phyloP scores from a whole-genome alignment of 2,888 invertebrate genomes.

The Acleris emargana region DNA sequence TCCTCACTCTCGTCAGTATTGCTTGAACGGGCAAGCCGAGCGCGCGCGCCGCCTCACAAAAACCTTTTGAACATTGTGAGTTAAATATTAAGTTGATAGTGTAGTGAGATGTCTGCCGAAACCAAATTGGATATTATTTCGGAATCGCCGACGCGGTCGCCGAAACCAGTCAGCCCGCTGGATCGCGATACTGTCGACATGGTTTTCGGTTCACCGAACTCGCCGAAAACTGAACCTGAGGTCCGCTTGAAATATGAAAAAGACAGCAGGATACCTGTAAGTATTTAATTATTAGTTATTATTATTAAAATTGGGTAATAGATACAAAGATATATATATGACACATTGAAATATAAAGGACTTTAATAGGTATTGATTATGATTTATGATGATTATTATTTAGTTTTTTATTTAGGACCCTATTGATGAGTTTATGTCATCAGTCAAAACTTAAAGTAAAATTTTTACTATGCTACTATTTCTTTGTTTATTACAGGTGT shows the following conservation, averaged over 20 bases:
- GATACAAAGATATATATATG: no score
- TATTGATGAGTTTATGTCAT: no score
- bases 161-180: slow-evolving; percentile 42
- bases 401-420: no score
- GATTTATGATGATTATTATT: no score
- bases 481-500: no score
- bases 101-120: slow-evolving; percentile 41
- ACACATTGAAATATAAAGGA: no score
- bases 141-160: slow-evolving; percentile 46
- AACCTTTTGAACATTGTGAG: slow-evolving; percentile 34
- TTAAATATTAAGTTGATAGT: slow-evolving; percentile 1
- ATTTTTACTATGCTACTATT: no score
- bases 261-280: slow-evolving; percentile 45
- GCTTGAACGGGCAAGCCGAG: slow-evolving; percentile 7
- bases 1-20: slow-evolving; percentile 17
- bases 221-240: slow-evolving; percentile 48
- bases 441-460: no score
- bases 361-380: no score
- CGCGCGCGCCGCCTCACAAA: slow-evolving; percentile 14
- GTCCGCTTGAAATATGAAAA: slow-evolving; percentile 51
- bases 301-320: no score
- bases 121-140: slow-evolving; percentile 50
- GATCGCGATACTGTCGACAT: slow-evolving; percentile 60
- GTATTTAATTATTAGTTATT: slow-evolving; percentile 20
- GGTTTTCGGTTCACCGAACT: slow-evolving; percentile 62